Percentiles rank a stretch among this genome's conserved stretches.
These are phyloP conservation scores for Episyrphus balteatus DNA, from an alignment of 1,140 invertebrate genomes.

Conservation along the genomic window DNA sequence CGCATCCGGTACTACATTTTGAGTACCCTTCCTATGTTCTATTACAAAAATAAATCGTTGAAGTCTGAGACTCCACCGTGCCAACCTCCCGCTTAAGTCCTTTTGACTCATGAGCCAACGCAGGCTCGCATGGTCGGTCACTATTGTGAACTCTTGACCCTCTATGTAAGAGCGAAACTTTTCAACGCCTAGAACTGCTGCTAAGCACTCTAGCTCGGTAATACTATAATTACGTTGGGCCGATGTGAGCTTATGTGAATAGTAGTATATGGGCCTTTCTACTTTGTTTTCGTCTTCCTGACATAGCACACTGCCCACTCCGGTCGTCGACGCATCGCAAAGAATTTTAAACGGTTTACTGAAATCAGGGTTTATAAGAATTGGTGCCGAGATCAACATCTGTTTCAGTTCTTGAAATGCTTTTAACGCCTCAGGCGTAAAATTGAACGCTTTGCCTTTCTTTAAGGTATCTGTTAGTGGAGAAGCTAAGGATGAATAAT, in stretches of 20 bases:
- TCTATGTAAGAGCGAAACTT: slow-evolving; percentile 10
- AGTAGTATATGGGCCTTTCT: slow-evolving; percentile 15
- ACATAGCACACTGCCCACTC: slow-evolving; percentile 7
- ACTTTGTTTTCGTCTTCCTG: slow-evolving; percentile 6
- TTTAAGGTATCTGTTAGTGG: not conserved
- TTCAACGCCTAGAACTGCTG: slow-evolving; percentile 4
- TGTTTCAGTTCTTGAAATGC: slow-evolving; percentile 4
- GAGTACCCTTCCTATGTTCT: not conserved
- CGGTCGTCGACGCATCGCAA: slow-evolving; percentile 11
- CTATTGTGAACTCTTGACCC: slow-evolving; percentile 4
- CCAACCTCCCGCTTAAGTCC: slow-evolving; percentile 8
- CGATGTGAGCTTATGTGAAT: slow-evolving; percentile 12
- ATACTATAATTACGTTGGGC: slow-evolving; percentile 14
- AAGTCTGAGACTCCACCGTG: slow-evolving; percentile 4
- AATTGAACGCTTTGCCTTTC: not conserved
- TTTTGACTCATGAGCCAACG: slow-evolving; percentile 11
- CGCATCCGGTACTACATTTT: slow-evolving; percentile 3
- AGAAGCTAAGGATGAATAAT: slow-evolving; percentile 15
- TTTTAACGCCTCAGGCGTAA: not conserved
- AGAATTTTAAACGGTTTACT: slow-evolving; percentile 6
- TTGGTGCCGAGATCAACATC: not conserved
- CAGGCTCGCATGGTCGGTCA: slow-evolving; percentile 10
- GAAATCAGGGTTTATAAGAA: slow-evolving; percentile 7
- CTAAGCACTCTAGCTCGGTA: slow-evolving; percentile 12
- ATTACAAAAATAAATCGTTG: slow-evolving; percentile 3